Conservation (phyloP, 1,140 invertebrate genomes). For the Neelides sp. region DNA sequence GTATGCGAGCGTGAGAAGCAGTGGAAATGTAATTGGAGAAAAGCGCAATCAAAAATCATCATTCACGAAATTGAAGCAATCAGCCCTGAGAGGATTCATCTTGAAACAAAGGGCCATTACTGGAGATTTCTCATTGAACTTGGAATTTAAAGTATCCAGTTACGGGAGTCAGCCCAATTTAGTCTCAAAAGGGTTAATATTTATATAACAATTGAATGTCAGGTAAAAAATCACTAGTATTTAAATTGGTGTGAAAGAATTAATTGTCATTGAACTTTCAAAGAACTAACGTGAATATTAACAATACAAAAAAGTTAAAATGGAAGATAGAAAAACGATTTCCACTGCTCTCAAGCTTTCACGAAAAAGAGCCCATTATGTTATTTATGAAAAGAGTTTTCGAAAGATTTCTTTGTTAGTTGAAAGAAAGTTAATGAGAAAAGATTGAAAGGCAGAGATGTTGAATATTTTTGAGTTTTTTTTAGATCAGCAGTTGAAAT, state of each 20-base stretch:
- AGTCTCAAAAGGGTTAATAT: conserved; percentile 1
- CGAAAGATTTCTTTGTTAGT: conserved; percentile 7
- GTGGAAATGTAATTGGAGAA: too few relatives aligned
- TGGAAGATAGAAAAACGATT: conserved; percentile 12
- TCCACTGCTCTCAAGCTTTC: conserved; percentile 24
- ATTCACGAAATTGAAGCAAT: too few relatives aligned
- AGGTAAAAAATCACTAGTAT: neutral
- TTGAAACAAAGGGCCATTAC: too few relatives aligned
- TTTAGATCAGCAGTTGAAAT: too few relatives aligned
- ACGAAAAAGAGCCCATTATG: neutral
- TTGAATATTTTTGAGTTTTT: conserved; percentile 14
- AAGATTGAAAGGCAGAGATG: conserved; percentile 3
- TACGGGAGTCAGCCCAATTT: conserved; percentile 22
- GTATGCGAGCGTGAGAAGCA: conserved; percentile 28
- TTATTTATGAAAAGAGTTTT: neutral
- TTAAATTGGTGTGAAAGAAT: neutral
- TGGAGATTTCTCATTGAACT: too few relatives aligned
- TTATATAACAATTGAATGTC: neutral
- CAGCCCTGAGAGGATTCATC: too few relatives aligned
- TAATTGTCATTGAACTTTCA: too few relatives aligned
- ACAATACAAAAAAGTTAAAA: conserved; percentile 3
- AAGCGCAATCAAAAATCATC: too few relatives aligned
- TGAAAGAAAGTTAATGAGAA: conserved; percentile 10
- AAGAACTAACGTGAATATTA: too few relatives aligned
- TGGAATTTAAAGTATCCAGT: conserved; percentile 17